phyloP scores from a whole-genome alignment of 2,888 invertebrate genomes.

The Stenichneumon culpator region DNA sequence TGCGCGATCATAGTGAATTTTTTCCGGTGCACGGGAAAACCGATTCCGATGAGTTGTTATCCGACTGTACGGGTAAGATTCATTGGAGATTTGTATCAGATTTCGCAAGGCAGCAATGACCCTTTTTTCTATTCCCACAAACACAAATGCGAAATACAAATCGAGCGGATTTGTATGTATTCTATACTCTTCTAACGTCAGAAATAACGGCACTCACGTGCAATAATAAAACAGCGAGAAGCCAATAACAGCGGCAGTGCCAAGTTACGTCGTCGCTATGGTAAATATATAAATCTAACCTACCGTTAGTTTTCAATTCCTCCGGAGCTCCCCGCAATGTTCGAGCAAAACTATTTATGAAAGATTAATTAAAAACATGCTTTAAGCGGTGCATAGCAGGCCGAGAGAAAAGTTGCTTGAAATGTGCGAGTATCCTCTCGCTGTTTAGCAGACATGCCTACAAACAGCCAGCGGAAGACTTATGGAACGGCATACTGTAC shows the following conservation, averaged over 20 bases:
- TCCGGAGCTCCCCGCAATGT: neutral
- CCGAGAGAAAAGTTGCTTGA: neutral
- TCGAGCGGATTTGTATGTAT: neutral
- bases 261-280: neutral
- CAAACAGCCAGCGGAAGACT: constrained; percentile 10
- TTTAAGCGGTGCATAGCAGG: neutral
- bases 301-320: constrained; percentile 4
- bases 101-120: neutral
- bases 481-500: constrained; percentile 1
- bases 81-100: neutral
- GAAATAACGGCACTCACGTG: neutral
- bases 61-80: neutral
- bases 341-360: neutral
- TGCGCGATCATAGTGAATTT: neutral
- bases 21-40: neutral
- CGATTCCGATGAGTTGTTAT: neutral
- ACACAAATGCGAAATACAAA: neutral
- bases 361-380: neutral
- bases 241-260: neutral
- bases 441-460: neutral
- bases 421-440: neutral
- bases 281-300: neutral
- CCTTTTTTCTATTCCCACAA: neutral
- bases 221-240: neutral
- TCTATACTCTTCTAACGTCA: neutral